Evolutionary conservation across 2,113 vertebrate species (phyloP), one percentile per base, ranked within the genome.

Genomic region (Stigmatopora nigra): DNA sequence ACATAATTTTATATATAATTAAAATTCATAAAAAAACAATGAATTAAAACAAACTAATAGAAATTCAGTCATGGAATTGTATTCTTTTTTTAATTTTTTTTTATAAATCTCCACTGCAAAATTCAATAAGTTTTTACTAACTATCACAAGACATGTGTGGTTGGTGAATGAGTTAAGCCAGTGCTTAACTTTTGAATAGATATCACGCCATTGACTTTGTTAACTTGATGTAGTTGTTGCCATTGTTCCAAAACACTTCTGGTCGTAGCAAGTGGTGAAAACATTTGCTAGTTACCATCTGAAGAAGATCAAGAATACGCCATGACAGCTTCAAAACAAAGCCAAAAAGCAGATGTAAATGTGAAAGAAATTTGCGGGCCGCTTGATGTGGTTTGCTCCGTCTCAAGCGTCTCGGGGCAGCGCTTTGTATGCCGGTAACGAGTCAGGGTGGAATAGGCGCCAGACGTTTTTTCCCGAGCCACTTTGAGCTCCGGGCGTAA

Each of bases 391-490:
- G 80, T 82, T 86, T 80, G 55, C 64, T 80, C 73, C 61, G 69
- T 80, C 82, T 86, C 75, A 71, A 82, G 77, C 22, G 65, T 87
- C 74, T 86, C 72, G 73, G 78, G 25, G 51, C 68, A 65, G 78
- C 76, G 73, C 81, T 87, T 82, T 84, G 86, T 85, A 81, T 84
- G 70, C 68, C 81, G 48, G 67, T 82, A 82, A 81, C 82, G 78
- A 82, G 61, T 68, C 65, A 74, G 80, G 83, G 86, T 82, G 82
- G 85, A 89, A 87, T 89, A 87, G 88, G 72, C 78, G 76, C 78
- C 76, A 74, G 76, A 76, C 67, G 25, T 31, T 31, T 53, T 63
- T 80, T 88, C 81, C 85, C 78, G 85, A 73, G 74, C 67, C 62
- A 62, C 75, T 79, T 76, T 69, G 78, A 81, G 41, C 82, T 70